Conservation (phyloP, 2,797 vertebrate genomes). For the Meriones psammophilus region DNA sequence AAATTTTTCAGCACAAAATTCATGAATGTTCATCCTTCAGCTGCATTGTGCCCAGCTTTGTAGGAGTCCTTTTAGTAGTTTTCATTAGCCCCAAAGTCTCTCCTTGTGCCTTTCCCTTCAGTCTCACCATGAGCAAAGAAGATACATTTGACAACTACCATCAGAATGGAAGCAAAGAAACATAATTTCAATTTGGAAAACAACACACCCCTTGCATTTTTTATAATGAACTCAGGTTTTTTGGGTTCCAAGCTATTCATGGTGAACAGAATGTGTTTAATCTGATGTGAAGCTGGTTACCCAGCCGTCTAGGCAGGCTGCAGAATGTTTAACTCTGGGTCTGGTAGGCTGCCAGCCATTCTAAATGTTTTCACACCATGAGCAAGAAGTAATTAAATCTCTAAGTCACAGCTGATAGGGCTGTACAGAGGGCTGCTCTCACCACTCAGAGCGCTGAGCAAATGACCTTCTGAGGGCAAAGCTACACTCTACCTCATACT, state of each 20-base stretch:
- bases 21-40: conserved; percentile 76
- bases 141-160: conserved; percentile 55
- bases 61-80: conserved; percentile 50
- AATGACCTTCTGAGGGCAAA: not conserved
- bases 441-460: not conserved
- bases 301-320: conserved; percentile 83
- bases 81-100: conserved; percentile 49
- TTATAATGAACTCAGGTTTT: conserved; percentile 83
- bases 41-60: conserved; percentile 54
- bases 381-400: conserved; percentile 88
- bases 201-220: conserved; percentile 80
- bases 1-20: conserved; percentile 78
- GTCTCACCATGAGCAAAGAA: conserved; percentile 54
- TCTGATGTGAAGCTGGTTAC: conserved; percentile 86
- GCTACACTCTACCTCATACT: not conserved
- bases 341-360: conserved; percentile 88
- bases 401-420: conserved; percentile 84
- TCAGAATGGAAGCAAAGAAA: conserved; percentile 71
- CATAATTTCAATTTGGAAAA: conserved; percentile 81
- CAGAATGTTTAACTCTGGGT: conserved; percentile 86
- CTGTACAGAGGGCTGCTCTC: conserved; percentile 59
- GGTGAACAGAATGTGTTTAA: conserved; percentile 84
- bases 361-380: conserved; percentile 88
- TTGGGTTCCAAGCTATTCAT: conserved; percentile 73
- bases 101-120: conserved; percentile 19